Base-by-base conservation (phyloP, 2,888 invertebrate genomes). In the Stenurella melanura region DNA sequence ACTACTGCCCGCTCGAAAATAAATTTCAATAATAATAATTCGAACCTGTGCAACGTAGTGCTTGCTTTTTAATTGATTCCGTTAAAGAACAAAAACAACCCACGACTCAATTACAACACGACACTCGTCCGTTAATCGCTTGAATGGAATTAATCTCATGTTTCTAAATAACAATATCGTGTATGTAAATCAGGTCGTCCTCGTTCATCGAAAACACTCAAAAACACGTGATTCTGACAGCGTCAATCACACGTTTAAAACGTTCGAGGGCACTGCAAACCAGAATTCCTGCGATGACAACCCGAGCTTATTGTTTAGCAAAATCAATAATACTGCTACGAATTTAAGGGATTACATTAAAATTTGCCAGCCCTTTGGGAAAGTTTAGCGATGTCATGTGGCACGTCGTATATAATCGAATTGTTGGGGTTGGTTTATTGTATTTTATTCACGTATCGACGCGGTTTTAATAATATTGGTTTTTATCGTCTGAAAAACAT, bases 261-360 rank as follows among this genome's bases (percentile, higher is more conserved):
- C 57, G 17, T 34, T 58, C 69, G 69, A 57, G 69, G 57, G n/a
- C 67, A 42, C n/a, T 68, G 74, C 61, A 74, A 60, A 61, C 72
- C 72, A 75, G 57, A 58, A 54, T 75, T 68, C 64, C 34, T 64
- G 57, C 73, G 73, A 73, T 76, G 75, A 78, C 78, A 76, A 72
- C 66, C n/a, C 71, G 21, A 34, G 73, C 60, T 69, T 64, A 76
- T 78, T 77, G 75, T 78, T 73, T 71, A 60, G 12, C 56, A 64
- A 57, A 71, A 75, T 75, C 75, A 64, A 75, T 58, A 58, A 1
- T 75, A 75, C 63, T 42, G 56, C 73, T 57, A 56, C 54, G 71
- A 63, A 71, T 58, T 75, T 58, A 70, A 69, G 64, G 75, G 75
- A 75, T 75, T 75, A 75, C 75, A 71, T 71, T 71, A 71, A 71